Evolutionary conservation across 2,113 vertebrate genomes (phyloP), one percentile per base, ranked within the genome.

Genomic region (Sclerurus mexicanus): DNA sequence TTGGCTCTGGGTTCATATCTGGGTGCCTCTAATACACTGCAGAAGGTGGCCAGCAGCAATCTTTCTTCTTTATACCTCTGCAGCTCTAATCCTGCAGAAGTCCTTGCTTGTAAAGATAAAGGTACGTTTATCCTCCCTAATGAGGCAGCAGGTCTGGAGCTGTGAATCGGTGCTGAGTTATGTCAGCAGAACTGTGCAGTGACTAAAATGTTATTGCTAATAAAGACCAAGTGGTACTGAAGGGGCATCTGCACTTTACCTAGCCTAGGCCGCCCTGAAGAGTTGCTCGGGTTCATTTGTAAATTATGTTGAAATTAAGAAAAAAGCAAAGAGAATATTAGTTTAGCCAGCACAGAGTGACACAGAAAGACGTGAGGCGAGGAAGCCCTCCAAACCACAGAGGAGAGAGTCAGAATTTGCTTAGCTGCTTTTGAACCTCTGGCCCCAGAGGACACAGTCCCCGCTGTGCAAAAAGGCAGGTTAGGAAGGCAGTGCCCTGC

Each of bases 81-180:
- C 89, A 87, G 85, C 89, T 94, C 20, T 30, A 76, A 53, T 66
- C 69, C 89, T 76, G 87, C 85, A 85, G 75, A 58, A 85, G 59
- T 39, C 39, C 67, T 80, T 0, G 0, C 75, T 63, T 67, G 71
- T 85, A 58, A 71, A 94, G 87, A 80, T 91, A 80, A 82, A 91
- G 75, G 71, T 33, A 10, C 81, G 74, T 95, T 92, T 92, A 71
- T 95, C 76, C 68, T 88, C 42, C 12, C 50, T 88, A 84, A 71
- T 13, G 68, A 93, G 92, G 83, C 85, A 50, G 88, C 27, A 20
- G 81, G 64, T 73, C 87, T 87, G 91, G 66, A 93, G 44, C 60
- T 37, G 42, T 2, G 3, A 25, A 21, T 52, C 0, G 0, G 66
- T 5, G 12, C 92, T 37, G 71, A 87, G 66, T 85, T 91, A 27